Evolutionary conservation across 2,888 invertebrate species (phyloP), one percentile per base, ranked within the genome.

Genomic region (Carabus problematicus): DNA sequence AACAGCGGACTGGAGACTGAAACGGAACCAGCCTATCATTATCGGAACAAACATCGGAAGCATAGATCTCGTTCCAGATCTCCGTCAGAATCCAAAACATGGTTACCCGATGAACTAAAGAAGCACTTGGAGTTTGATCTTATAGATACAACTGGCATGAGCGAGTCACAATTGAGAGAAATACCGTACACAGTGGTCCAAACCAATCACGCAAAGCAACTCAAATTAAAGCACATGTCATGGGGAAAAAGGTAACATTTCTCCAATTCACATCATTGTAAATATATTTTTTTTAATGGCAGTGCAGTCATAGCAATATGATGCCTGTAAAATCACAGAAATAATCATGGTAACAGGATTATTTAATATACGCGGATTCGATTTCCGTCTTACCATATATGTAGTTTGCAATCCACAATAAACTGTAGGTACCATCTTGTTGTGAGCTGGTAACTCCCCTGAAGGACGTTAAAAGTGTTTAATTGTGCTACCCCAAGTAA

Each of bases 111-210:
- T 72, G 93, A 93, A 80, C 80, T 94, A 72, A 92, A 92, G 77
- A 92, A 93, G 79, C 94, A 95, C 79, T 84, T 95, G 76, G 94
- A 95, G 80, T 95, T 93, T 81, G 91, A 92, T 78, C 85, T 95
- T 77, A 91, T 95, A 67, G 95, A 95, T 76, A 95, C 95, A 0
- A 86, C 91, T 18, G 95, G 95, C 70, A 94, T 96, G 93, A 91
- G 90, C 61, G 94, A 93, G 77, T 90, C 90, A 73, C 94, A 94
- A 78, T 85, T 94, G 29, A 88, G 92, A 72, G 94, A 94, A 82
- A 94, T 95, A 77, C 93, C 94, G 1, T 95, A 95, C 80, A 94
- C 93, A 0, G 93, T 94, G 55, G 93, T 94, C 12, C 92, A 94
- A 81, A 90, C 91, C 71, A 84, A 82, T 78, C 86, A 87, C 75